phyloP scores from a whole-genome alignment of 2,888 invertebrate species.

The Caenorhabditis sp. region DNA sequence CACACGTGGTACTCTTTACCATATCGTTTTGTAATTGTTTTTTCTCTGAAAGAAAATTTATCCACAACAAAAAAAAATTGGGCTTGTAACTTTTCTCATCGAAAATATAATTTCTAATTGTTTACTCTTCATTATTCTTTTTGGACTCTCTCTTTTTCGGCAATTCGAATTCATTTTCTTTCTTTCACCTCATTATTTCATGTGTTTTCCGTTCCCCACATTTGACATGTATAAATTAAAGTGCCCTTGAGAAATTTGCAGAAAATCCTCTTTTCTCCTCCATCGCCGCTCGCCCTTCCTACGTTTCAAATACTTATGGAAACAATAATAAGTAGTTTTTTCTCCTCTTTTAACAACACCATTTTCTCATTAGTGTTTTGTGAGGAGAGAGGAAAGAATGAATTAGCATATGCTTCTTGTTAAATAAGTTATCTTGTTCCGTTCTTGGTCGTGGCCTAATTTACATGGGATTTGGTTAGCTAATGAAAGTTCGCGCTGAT shows the following conservation, averaged over 20 bases:
- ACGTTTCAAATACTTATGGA: background rate
- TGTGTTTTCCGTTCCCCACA: background rate
- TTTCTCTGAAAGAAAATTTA: too few relatives aligned
- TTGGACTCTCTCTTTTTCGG: slow-evolving; percentile 4
- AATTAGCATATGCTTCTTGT: slow-evolving; percentile 1
- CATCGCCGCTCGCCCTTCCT: slow-evolving; percentile 3
- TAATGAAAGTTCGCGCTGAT: background rate
- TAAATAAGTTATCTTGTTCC: background rate
- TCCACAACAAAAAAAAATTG: too few relatives aligned
- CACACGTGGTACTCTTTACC: too few relatives aligned
- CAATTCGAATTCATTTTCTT: slow-evolving; percentile 6
- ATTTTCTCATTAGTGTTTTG: background rate
- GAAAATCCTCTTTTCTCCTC: slow-evolving; percentile 5
- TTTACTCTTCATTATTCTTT: background rate
- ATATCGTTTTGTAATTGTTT: too few relatives aligned
- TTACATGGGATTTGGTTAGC: background rate
- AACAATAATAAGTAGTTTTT: slow-evolving; percentile 1
- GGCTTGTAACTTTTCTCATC: too few relatives aligned
- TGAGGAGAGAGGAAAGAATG: background rate
- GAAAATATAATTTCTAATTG: slow-evolving; percentile 2
- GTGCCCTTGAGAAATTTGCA: slow-evolving; percentile 1
- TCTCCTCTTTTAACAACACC: background rate
- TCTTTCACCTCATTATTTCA: slow-evolving; percentile 5
- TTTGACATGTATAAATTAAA: background rate
- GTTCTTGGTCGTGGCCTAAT: background rate